phyloP scores from a whole-genome alignment of 2,113 vertebrate species.

The Cyprinodon tularosa region DNA sequence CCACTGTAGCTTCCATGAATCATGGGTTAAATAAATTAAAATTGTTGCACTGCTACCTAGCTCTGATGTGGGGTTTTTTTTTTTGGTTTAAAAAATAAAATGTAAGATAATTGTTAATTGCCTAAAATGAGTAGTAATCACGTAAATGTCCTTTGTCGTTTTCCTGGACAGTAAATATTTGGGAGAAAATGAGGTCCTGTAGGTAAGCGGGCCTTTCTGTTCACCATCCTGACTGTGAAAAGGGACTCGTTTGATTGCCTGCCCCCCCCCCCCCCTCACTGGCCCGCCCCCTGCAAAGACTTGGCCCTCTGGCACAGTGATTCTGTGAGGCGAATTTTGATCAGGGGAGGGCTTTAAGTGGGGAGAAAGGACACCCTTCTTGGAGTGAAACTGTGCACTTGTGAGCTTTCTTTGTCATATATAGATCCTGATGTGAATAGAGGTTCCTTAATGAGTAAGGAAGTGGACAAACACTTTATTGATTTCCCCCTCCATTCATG shows the following conservation, averaged over 20 bases:
- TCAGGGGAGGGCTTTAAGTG: conserved; percentile 78
- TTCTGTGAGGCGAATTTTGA: conserved; percentile 83
- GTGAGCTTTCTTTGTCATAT: conserved; percentile 77
- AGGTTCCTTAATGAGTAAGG: conserved; percentile 73
- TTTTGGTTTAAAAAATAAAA: conserved; percentile 15
- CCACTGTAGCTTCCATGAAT: not conserved
- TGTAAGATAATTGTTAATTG: conserved; percentile 42
- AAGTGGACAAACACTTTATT: conserved; percentile 78
- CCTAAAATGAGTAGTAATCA: conserved; percentile 41
- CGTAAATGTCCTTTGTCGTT: not conserved
- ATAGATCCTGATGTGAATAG: conserved; percentile 68
- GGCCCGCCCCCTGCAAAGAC: conserved; percentile 70
- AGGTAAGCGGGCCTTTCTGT: conserved; percentile 30
- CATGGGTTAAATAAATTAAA: not conserved
- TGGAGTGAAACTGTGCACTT: conserved; percentile 77
- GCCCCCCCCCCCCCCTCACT: conserved; percentile 63
- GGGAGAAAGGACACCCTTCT: conserved; percentile 77
- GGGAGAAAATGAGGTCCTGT: conserved; percentile 38
- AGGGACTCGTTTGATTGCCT: conserved; percentile 72
- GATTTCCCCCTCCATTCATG: conserved; percentile 54
- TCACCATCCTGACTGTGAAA: conserved; percentile 8
- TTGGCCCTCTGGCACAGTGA: conserved; percentile 72
- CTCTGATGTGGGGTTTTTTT: not conserved
- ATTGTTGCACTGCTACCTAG: not conserved
- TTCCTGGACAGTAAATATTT: conserved; percentile 19